Conservation (phyloP, 2,797 vertebrate genomes). For the Ciconia nigra region DNA sequence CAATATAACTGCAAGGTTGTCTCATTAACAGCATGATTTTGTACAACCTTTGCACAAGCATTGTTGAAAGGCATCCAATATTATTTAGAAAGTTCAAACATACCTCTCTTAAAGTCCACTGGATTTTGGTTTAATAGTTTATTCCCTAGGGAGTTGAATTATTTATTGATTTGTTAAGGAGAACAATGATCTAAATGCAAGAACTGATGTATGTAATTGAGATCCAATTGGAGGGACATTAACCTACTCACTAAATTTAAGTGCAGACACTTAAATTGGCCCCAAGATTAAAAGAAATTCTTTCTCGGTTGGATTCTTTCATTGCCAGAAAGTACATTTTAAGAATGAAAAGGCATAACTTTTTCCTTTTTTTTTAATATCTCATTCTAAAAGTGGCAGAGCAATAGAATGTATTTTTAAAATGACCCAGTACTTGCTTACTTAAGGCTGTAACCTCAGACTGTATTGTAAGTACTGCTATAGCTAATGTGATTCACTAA, state of each 20-base stretch:
- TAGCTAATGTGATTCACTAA: not conserved
- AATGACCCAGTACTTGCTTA: not conserved
- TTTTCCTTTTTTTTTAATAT: not conserved
- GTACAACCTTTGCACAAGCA: not conserved
- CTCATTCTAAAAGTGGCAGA: not conserved
- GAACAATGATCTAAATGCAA: constrained; percentile 33
- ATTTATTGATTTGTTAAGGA: constrained; percentile 32
- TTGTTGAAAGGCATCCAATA: not conserved
- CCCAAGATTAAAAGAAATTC: not conserved
- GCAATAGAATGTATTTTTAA: not conserved
- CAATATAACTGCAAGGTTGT: not conserved
- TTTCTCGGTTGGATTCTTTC: not conserved
- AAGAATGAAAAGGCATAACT: not conserved
- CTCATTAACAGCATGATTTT: not conserved
- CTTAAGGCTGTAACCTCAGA: not conserved
- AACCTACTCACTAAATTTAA: constrained; percentile 25
- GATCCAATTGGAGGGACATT: not conserved
- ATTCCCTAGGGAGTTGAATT: not conserved
- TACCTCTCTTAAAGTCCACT: not conserved
- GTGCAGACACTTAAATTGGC: not conserved
- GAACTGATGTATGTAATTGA: constrained; percentile 7
- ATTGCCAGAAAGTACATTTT: not conserved
- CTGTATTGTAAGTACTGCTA: not conserved
- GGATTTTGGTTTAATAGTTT: not conserved
- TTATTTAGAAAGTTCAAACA: not conserved